A percentile compares a stretch with the other conserved stretches of the same genome.
Conservation (phyloP, 2,113 vertebrate genomes). For the Rhea americana region DNA sequence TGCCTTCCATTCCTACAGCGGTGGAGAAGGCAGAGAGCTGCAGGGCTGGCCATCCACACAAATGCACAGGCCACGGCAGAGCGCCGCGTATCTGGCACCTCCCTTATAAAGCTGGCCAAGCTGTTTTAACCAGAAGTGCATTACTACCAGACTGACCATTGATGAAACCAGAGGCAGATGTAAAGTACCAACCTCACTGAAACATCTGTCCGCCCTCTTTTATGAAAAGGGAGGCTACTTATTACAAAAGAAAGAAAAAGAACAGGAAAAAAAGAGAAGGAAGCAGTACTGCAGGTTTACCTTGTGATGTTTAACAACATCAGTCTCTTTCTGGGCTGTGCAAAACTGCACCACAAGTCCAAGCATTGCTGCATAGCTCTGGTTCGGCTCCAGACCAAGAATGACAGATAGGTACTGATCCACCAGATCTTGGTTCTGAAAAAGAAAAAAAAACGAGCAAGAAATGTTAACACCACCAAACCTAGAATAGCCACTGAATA, state of each 20-base stretch:
- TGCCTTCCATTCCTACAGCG: not conserved
- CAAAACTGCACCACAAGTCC: constrained; percentile 90
- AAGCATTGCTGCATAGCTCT: constrained; percentile 82
- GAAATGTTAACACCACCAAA: not conserved
- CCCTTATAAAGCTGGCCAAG: not conserved
- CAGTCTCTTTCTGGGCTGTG: constrained; percentile 84
- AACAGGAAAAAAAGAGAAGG: not conserved
- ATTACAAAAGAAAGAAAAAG: not conserved
- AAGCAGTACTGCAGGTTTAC: constrained; percentile 48
- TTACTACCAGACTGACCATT: not conserved
- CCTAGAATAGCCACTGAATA: not conserved
- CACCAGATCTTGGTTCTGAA: constrained; percentile 86
- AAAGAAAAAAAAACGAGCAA: not conserved
- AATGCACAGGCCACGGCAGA: not conserved
- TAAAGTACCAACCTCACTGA: not conserved
- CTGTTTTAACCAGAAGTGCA: not conserved
- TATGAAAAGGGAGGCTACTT: not conserved
- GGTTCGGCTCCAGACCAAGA: constrained; percentile 86
- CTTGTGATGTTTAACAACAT: constrained; percentile 85
- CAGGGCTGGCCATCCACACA: not conserved
- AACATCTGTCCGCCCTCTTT: not conserved
- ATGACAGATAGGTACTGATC: constrained; percentile 88
- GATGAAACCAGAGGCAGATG: not conserved
- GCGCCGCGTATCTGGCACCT: not conserved
- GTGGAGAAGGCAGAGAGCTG: not conserved